Evolutionary conservation across 1,140 invertebrate genomes (phyloP).

Genomic region (Aplysia californica): DNA sequence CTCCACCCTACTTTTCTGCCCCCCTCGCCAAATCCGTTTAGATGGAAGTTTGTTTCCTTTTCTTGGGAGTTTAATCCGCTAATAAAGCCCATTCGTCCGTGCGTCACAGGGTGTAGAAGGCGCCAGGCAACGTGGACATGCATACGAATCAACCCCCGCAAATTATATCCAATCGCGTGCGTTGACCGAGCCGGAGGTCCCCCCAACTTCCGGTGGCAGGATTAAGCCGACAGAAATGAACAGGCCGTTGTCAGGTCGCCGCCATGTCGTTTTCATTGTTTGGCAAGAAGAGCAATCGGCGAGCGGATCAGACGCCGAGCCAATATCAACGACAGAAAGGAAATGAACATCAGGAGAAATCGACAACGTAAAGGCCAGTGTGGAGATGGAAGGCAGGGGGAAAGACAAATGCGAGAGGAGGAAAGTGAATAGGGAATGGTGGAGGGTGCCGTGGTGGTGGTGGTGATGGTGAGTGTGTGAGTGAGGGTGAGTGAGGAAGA

Average conservation of each 20-base stretch:
- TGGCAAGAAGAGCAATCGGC: background rate
- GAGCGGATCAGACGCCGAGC: background rate
- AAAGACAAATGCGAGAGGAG: background rate
- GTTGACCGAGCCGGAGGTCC: background rate
- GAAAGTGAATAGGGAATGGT: background rate
- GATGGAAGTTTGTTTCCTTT: conserved; percentile 5
- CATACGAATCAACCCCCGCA: conserved; percentile 27
- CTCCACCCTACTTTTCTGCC: no score
- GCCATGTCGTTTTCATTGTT: conserved; percentile 20
- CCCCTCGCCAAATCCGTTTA: conserved; percentile 7
- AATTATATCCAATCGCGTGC: conserved; percentile 26
- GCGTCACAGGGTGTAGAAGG: background rate
- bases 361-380: background rate
- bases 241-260: background rate
- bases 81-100: background rate
- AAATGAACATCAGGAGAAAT: conserved; percentile 6
- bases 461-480: background rate
- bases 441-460: background rate
- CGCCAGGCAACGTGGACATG: conserved; percentile 16
- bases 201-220: conserved; percentile 17
- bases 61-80: background rate
- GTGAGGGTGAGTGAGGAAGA: background rate
- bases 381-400: background rate
- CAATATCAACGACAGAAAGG: conserved; percentile 4
- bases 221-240: conserved; percentile 23